Base-by-base conservation (phyloP, 2,888 invertebrate species). In the Rotaria magnacalcarata region DNA sequence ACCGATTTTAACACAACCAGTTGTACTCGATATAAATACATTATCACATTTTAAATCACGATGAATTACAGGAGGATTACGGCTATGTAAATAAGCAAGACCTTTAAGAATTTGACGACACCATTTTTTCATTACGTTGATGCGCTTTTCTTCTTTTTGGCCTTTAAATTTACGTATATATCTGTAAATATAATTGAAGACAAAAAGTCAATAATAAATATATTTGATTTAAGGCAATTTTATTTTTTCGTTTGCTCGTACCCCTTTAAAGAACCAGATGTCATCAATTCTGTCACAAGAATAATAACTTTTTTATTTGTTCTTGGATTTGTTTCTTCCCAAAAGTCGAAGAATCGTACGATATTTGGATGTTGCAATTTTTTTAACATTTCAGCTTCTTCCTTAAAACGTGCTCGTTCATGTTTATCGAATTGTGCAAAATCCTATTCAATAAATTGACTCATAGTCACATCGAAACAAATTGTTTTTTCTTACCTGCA, bases 31-130 rank as follows among this genome's bases (percentile, higher is more conserved):
- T 90, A 99, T 98, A 92, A 99, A 99, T 91, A 99, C 98, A 92
- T 99, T 99, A 93, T 99, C 99, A 93, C 98, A 99, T 92, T 99
- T 99, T 90, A 99, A 93, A 93, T 97, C 96, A 91, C 96, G 94
- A 92, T 98, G 98, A 90, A 98, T 97, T 89, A 98, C 97, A 86
- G 97, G 96, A 85, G 97, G 96, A 86, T 95, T 91, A 88, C 98
- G 93, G 84, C 97, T 97, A 92, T 99, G 99, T 87, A 99, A 93
- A 92, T 98, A 99, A 90, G 96, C 95, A 87, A 99, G 93, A 56
- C 99, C 99, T 92, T 93, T 98, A 87, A 99, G 93, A 89, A 99
- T 99, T 93, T 99, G 99, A 41, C 97, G 94, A 92, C 98, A 99
- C 98, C 98, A 98, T 86, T 97, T 97, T 92, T 97, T 98, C 87